Percentiles rank a stretch among this genome's conserved stretches.
Conservation (phyloP, 2,113 vertebrate species). For the Sialia sialis region DNA sequence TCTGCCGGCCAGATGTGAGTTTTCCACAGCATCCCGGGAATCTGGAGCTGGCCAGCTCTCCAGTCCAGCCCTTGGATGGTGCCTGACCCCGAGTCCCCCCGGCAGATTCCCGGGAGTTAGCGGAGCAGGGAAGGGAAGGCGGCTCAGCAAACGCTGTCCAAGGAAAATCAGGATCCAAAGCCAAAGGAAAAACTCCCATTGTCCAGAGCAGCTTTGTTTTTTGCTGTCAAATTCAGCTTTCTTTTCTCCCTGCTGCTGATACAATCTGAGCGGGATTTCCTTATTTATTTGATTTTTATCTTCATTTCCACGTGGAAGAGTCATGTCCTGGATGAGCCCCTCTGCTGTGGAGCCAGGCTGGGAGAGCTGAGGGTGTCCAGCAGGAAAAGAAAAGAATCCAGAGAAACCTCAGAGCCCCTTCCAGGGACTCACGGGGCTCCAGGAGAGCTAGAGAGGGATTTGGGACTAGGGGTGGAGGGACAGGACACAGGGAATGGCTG, state of each 20-base stretch:
- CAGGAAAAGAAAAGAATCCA: background rate
- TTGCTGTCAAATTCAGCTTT: background rate
- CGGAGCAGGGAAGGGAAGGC: fast-evolving
- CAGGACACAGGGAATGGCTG: background rate
- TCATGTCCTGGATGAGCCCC: background rate
- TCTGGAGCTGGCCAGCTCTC: background rate
- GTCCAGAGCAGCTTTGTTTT: background rate
- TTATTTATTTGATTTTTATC: background rate
- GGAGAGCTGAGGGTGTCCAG: background rate
- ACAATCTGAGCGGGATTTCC: background rate
- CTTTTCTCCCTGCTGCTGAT: background rate
- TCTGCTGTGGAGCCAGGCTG: background rate
- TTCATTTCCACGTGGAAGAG: background rate
- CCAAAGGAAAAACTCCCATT: background rate
- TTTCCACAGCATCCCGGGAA: background rate
- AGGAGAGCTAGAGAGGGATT: background rate
- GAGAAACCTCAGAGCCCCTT: background rate
- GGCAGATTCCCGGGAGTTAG: background rate
- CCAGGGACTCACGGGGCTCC: background rate
- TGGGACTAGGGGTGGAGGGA: background rate
- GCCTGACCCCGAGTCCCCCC: background rate
- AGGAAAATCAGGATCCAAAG: background rate
- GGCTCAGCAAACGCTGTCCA: fast-evolving
- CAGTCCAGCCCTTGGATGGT: fast-evolving
- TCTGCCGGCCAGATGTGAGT: background rate